These are phyloP conservation scores for Protodeltote pygarga DNA, from an alignment of 2,888 invertebrate species.

Conservation along the genomic window DNA sequence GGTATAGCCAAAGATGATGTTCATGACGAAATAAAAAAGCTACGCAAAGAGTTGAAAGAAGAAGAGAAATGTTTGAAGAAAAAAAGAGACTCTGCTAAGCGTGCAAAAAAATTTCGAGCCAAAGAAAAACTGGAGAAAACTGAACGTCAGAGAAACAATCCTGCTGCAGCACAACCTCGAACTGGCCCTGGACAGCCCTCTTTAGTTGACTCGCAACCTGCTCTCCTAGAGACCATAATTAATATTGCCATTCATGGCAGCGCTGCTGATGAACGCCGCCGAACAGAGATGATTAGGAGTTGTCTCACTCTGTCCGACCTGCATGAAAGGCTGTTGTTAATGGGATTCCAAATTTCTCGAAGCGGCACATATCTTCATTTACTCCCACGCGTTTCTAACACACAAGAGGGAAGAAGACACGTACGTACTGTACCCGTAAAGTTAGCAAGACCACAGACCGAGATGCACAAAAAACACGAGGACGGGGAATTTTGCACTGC, in stretches of 20 bases:
- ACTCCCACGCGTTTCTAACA: slow-evolving; percentile 32
- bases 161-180: too few relatives aligned
- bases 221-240: slow-evolving; percentile 30
- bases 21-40: too few relatives aligned
- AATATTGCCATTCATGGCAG: slow-evolving; percentile 32
- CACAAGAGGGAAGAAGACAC: slow-evolving; percentile 36
- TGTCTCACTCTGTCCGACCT: slow-evolving; percentile 38
- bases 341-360: slow-evolving; percentile 39
- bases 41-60: too few relatives aligned
- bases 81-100: too few relatives aligned
- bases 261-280: slow-evolving; percentile 41
- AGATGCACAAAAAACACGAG: slow-evolving; percentile 33
- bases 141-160: too few relatives aligned
- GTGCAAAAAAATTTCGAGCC: too few relatives aligned
- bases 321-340: slow-evolving; percentile 33
- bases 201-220: too few relatives aligned
- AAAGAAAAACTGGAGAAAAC: too few relatives aligned
- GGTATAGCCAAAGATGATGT: too few relatives aligned
- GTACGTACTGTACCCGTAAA: slow-evolving; percentile 33
- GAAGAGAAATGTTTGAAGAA: too few relatives aligned
- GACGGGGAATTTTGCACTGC: slow-evolving; percentile 42
- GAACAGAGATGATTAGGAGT: slow-evolving; percentile 40
- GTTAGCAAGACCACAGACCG: slow-evolving; percentile 28
- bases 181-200: too few relatives aligned
- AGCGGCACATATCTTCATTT: too few relatives aligned